Conservation (phyloP, 2,888 invertebrate species). For the Ommatoiulus sabulosus region DNA sequence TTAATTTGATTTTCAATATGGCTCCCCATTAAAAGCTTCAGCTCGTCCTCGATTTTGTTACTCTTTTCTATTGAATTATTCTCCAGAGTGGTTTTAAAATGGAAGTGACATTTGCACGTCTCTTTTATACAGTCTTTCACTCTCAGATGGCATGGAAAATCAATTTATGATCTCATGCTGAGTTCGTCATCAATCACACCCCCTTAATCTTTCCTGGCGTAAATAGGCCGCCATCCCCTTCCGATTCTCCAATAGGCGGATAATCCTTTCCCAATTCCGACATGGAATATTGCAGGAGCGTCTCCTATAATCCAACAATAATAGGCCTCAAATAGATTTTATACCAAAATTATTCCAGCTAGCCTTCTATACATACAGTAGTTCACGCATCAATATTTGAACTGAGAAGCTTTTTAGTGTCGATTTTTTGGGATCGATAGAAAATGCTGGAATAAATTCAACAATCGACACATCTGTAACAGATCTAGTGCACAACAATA, state of each 20-base stretch:
- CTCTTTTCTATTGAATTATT: background rate
- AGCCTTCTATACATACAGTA: background rate
- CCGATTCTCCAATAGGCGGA: background rate
- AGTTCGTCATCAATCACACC: conserved; percentile 53
- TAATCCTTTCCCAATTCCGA: background rate
- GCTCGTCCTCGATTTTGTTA: background rate
- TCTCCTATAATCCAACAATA: background rate
- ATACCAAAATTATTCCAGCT: background rate
- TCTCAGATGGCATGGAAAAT: conserved; percentile 50
- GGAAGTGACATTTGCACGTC: conserved; percentile 1
- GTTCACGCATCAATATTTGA: background rate
- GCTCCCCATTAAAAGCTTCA: background rate
- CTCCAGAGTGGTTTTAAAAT: background rate
- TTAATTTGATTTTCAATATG: conserved; percentile 11
- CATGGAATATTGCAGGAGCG: background rate
- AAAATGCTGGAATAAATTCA: background rate
- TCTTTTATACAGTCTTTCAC: background rate
- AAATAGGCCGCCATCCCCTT: conserved; percentile 30
- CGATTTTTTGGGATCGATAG: background rate
- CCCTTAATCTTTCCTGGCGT: conserved; percentile 36
- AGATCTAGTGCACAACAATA: background rate
- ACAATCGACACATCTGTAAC: background rate
- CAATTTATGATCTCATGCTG: conserved; percentile 53
- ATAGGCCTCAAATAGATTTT: background rate
- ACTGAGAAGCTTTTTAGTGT: background rate